phyloP scores from a whole-genome alignment of 2,888 invertebrate species.

The Lacanobia wlatinum region DNA sequence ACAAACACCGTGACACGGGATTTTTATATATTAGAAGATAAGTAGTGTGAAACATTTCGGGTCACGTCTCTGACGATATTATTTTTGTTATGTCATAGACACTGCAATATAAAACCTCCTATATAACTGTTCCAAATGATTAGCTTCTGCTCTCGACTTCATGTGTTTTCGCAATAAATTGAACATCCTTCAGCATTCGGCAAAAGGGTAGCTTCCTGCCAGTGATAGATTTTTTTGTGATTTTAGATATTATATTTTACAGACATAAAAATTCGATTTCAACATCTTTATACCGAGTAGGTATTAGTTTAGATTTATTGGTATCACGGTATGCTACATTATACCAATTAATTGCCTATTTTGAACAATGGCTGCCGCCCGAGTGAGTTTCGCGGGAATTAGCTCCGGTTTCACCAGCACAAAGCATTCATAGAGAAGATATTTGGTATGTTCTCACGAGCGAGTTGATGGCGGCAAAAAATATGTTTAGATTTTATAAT shows the following conservation, averaged over 20 bases:
- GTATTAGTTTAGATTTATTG: not conserved
- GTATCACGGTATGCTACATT: not conserved
- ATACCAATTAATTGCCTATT: slow-evolving; percentile 16
- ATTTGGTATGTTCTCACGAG: slow-evolving; percentile 47
- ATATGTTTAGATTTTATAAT: not conserved
- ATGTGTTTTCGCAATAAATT: not conserved
- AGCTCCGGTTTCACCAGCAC: slow-evolving; percentile 35
- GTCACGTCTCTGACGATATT: not conserved
- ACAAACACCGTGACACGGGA: too few relatives aligned
- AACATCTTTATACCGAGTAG: not conserved
- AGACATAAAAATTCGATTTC: not conserved
- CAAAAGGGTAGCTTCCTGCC: too few relatives aligned
- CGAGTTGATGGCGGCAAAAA: not conserved
- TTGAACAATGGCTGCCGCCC: slow-evolving; percentile 30
- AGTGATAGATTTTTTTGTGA: too few relatives aligned
- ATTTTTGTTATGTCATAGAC: not conserved
- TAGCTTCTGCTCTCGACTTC: not conserved
- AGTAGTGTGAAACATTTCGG: not conserved
- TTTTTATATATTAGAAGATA: too few relatives aligned
- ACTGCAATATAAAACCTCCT: not conserved
- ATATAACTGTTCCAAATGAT: not conserved
- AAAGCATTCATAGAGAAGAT: slow-evolving; percentile 27
- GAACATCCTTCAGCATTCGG: not conserved
- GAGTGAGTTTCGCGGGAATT: slow-evolving; percentile 23
- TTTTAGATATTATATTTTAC: not conserved